A percentile compares a stretch with the other conserved stretches of the same genome.
phyloP scores from a whole-genome alignment of 2,797 vertebrate species.

The Pseudomugil gertrudae region DNA sequence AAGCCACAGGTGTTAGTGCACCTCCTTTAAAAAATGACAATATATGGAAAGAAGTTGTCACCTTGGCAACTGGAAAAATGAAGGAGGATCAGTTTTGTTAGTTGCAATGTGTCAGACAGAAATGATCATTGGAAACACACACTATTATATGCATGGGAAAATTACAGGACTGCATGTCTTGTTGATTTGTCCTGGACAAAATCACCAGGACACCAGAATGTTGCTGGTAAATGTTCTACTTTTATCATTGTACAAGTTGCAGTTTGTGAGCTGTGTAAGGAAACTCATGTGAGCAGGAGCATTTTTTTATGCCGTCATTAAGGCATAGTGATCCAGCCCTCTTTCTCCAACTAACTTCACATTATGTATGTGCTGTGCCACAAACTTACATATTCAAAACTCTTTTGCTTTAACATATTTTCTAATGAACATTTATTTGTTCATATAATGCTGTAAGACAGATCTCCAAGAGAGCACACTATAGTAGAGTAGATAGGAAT shows the following conservation, averaged over 20 bases:
- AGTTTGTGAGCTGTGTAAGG: slow-evolving; percentile 1
- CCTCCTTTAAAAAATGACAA: neutral
- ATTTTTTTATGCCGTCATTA: neutral
- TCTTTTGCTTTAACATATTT: neutral
- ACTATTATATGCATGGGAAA: neutral
- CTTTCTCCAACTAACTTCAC: neutral
- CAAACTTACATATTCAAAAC: neutral
- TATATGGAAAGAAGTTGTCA: neutral
- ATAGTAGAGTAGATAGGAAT: too few species aligned
- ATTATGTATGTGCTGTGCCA: neutral
- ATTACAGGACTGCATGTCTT: too few species aligned
- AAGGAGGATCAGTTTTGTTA: neutral
- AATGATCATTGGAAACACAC: neutral
- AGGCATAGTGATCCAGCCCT: neutral
- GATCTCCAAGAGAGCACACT: too few species aligned
- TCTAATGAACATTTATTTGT: too few species aligned
- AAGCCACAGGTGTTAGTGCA: neutral
- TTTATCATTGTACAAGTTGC: neutral
- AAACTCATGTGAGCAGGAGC: neutral
- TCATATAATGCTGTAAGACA: too few species aligned
- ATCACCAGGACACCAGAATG: slow-evolving; percentile 2
- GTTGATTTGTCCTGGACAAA: neutral
- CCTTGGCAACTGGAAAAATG: neutral
- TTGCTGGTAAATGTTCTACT: neutral
- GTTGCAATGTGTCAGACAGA: slow-evolving; percentile 3